phyloP scores from a whole-genome alignment of 2,888 invertebrate genomes.

The Ophioninae sp. region DNA sequence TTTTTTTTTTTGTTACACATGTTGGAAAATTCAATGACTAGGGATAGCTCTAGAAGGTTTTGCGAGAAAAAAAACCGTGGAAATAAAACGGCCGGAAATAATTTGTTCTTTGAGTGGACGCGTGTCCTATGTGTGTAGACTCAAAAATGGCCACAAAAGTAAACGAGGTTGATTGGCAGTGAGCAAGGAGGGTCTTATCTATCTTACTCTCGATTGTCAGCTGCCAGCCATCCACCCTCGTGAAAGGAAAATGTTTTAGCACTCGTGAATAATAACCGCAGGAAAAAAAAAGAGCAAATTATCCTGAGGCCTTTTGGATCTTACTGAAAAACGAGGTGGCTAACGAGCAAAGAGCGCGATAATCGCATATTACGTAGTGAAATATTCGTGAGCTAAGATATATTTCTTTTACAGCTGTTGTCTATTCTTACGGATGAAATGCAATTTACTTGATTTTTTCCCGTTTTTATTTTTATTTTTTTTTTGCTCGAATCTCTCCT shows the following conservation, averaged over 20 bases:
- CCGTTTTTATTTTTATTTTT: slow-evolving; percentile 25
- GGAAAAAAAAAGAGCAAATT: slow-evolving; percentile 38
- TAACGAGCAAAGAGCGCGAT: slow-evolving; percentile 18
- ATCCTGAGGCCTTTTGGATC: slow-evolving; percentile 24
- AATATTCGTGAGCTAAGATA: slow-evolving; percentile 29
- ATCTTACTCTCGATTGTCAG: slow-evolving; percentile 39
- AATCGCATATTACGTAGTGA: slow-evolving; percentile 30
- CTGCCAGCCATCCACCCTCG: slow-evolving; percentile 47
- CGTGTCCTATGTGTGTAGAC: slow-evolving; percentile 14
- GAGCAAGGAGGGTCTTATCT: slow-evolving; percentile 20
- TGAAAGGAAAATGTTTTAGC: slow-evolving; percentile 35
- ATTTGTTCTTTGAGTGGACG: slow-evolving; percentile 22
- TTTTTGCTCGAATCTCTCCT: slow-evolving; percentile 49
- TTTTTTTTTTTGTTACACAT: slow-evolving; percentile 37
- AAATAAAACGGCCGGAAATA: slow-evolving; percentile 31
- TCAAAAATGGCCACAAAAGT: slow-evolving; percentile 30
- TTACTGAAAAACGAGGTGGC: slow-evolving; percentile 7
- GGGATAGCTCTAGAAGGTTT: slow-evolving; percentile 33
- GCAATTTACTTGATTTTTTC: slow-evolving; percentile 42
- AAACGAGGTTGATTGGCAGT: slow-evolving; percentile 47
- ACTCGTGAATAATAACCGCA: slow-evolving; percentile 33
- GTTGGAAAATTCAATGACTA: slow-evolving; percentile 3
- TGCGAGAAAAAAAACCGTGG: slow-evolving; percentile 25
- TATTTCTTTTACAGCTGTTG: slow-evolving; percentile 31
- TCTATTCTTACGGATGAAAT: slow-evolving; percentile 11